Evolutionary conservation across 2,113 vertebrate genomes (phyloP).

Genomic region (Peromyscus leucopus): DNA sequence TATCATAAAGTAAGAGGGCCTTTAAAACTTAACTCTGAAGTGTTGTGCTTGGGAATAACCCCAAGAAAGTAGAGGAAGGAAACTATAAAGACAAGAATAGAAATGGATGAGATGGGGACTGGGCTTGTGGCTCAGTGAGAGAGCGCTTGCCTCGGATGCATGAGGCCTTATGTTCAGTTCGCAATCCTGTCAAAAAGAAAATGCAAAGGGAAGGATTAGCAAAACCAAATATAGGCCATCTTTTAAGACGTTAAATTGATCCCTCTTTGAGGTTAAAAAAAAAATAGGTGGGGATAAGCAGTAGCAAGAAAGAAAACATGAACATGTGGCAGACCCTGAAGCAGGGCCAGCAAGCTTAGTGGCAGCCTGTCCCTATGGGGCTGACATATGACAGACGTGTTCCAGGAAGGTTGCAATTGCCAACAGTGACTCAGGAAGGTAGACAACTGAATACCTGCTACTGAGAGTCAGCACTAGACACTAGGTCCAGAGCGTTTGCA

Average conservation of each 20-base stretch:
- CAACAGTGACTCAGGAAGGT: neutral
- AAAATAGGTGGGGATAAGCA: fast-evolving
- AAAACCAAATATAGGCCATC: too few species aligned
- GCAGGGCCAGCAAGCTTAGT: too few species aligned
- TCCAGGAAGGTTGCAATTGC: neutral
- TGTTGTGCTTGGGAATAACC: conserved; percentile 8
- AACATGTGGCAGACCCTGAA: fast-evolving
- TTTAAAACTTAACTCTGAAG: neutral
- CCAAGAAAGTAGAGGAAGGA: conserved; percentile 42
- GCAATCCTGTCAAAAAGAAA: neutral
- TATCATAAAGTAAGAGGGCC: conserved; percentile 10
- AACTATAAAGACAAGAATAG: conserved; percentile 19
- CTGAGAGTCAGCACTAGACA: neutral
- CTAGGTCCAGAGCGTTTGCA: neutral
- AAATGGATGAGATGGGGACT: neutral
- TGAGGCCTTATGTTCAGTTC: neutral
- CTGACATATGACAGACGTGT: fast-evolving
- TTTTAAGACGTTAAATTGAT: neutral
- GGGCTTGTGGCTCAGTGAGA: neutral
- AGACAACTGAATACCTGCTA: neutral
- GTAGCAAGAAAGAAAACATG: fast-evolving
- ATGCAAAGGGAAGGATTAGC: neutral
- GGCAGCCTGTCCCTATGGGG: neutral
- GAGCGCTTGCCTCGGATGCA: neutral
- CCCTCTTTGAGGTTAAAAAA: neutral